Conservation (phyloP, 2,888 invertebrate genomes). For the Hydraecia micacea region DNA sequence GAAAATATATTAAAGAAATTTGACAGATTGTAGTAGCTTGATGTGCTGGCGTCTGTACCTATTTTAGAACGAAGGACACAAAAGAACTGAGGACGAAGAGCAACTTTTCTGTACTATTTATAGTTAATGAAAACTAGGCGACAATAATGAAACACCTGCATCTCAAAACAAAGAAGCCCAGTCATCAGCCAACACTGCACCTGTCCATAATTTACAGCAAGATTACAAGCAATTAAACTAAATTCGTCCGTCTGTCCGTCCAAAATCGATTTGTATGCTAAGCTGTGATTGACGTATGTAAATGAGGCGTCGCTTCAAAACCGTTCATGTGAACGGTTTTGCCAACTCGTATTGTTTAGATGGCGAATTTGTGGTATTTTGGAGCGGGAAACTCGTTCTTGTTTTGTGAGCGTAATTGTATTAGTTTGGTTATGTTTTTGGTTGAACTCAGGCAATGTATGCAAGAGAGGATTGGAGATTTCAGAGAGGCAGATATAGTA, state of each 20-base stretch:
- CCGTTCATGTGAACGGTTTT: conserved; percentile 60
- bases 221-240: conserved; percentile 68
- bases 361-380: conserved; percentile 44
- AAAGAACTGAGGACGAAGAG: neutral
- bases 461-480: neutral
- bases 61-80: neutral
- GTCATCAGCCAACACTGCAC: conserved; percentile 13
- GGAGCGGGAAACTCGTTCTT: conserved; percentile 42
- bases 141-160: neutral
- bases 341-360: conserved; percentile 57
- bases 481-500: too few relatives aligned
- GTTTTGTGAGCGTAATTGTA: conserved; percentile 36
- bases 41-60: neutral
- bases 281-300: conserved; percentile 69
- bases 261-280: conserved; percentile 69
- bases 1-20: too few relatives aligned
- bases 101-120: neutral
- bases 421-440: conserved; percentile 39
- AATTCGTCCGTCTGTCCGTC: conserved; percentile 61
- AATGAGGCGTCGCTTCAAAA: conserved; percentile 61
- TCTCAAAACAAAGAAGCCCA: conserved; percentile 11
- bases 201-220: conserved; percentile 56
- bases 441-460: neutral
- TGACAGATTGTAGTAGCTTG: too few relatives aligned
- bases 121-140: neutral